These are phyloP conservation scores for Andricus quercusramuli DNA, from an alignment of 2,888 invertebrate species.

Conservation along the genomic window DNA sequence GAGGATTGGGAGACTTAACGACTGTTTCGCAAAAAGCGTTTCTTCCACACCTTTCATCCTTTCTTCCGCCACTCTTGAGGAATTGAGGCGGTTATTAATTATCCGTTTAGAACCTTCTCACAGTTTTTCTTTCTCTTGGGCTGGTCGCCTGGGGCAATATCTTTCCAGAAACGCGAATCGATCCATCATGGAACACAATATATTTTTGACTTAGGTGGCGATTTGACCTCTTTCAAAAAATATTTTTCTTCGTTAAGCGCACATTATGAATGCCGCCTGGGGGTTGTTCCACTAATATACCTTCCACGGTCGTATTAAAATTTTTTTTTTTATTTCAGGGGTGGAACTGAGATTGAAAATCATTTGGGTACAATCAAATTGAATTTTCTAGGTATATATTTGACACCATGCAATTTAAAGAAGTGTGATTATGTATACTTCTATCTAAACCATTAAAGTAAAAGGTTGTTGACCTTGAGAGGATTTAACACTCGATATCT, in stretches of 20 bases:
- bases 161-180: conserved; percentile 14
- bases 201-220: conserved; percentile 3
- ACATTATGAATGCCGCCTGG: not conserved
- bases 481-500: not conserved
- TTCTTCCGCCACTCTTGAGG: conserved; percentile 24
- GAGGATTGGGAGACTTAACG: not conserved
- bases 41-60: not conserved
- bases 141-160: conserved; percentile 6
- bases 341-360: not conserved
- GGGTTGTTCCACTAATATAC: not conserved
- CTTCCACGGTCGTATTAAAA: not conserved
- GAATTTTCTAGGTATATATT: not conserved
- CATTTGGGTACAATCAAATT: not conserved
- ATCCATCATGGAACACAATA: conserved; percentile 10
- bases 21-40: not conserved
- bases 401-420: not conserved
- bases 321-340: not conserved
- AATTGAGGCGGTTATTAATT: conserved; percentile 50
- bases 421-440: not conserved
- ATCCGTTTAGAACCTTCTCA: conserved; percentile 33
- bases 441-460: not conserved
- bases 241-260: conserved; percentile 55
- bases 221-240: conserved; percentile 47
- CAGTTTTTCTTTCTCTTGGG: conserved; percentile 13
- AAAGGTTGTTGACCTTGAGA: not conserved